phyloP scores from a whole-genome alignment of 2,888 invertebrate species.

The Hemistola chrysoprasaria region DNA sequence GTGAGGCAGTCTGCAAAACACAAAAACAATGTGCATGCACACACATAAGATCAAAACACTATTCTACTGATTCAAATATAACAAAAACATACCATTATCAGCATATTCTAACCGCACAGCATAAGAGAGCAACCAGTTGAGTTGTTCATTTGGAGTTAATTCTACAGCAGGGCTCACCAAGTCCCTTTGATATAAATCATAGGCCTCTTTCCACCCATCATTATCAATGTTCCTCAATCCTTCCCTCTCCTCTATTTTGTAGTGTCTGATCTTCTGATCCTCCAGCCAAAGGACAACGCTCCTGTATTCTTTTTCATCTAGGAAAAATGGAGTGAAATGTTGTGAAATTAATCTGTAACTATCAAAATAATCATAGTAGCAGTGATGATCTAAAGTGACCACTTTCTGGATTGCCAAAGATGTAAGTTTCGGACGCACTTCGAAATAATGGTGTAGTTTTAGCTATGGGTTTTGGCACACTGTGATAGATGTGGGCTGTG shows the following conservation, averaged over 20 bases:
- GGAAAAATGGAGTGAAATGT: too few species aligned
- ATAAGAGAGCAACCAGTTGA: conserved; percentile 93
- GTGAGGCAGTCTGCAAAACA: too few species aligned
- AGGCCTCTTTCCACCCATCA: conserved; percentile 87
- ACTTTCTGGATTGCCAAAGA: too few species aligned
- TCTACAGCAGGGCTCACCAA: conserved; percentile 86
- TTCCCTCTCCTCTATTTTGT: conserved; percentile 90
- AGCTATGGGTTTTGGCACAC: too few species aligned
- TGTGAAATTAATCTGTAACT: too few species aligned
- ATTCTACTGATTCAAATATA: neutral
- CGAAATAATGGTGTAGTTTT: too few species aligned
- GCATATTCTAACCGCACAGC: conserved; percentile 92
- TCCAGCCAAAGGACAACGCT: conserved; percentile 95
- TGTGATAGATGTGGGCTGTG: too few species aligned
- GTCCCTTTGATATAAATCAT: conserved; percentile 88
- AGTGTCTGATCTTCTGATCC: conserved; percentile 95
- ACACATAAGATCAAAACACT: too few species aligned
- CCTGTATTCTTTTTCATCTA: conserved; percentile 91
- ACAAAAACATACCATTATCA: conserved; percentile 84
- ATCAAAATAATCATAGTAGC: too few species aligned
- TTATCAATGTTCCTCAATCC: conserved; percentile 86
- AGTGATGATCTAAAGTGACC: too few species aligned
- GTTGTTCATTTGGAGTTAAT: conserved; percentile 83
- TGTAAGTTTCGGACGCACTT: too few species aligned
- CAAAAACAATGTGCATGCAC: too few species aligned